Conservation (phyloP, 2,113 vertebrate species). For the Odocoileus virginianus region DNA sequence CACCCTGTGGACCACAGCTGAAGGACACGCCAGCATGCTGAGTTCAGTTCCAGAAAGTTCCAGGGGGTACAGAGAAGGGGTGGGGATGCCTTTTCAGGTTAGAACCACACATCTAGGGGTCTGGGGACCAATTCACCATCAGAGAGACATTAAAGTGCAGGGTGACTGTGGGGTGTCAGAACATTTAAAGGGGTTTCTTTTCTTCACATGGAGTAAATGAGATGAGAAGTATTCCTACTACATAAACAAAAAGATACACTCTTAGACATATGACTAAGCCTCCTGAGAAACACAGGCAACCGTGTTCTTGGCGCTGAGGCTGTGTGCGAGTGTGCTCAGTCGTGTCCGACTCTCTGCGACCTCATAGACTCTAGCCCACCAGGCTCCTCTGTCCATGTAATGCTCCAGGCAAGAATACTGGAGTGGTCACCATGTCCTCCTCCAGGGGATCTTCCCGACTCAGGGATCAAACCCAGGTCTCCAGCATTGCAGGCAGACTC, state of each 20-base stretch:
- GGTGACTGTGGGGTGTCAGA: not conserved
- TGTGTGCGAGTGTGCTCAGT: not conserved
- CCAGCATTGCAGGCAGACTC: not conserved
- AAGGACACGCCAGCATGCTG: accelerated
- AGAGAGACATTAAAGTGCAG: not conserved
- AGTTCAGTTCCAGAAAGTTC: not conserved
- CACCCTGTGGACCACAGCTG: accelerated
- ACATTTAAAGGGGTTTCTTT: not conserved
- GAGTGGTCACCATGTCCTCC: not conserved
- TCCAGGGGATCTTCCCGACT: not conserved
- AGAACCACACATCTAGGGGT: not conserved
- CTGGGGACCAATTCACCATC: not conserved
- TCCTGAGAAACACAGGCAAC: not conserved
- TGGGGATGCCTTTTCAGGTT: not conserved
- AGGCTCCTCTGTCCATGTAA: not conserved
- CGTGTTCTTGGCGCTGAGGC: not conserved
- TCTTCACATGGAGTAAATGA: not conserved
- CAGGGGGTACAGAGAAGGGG: accelerated
- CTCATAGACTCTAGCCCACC: not conserved
- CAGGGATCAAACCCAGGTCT: not conserved
- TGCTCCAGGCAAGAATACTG: not conserved
- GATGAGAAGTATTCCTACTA: not conserved
- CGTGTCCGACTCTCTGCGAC: accelerated
- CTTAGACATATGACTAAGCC: not conserved
- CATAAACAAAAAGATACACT: not conserved